phyloP scores from a whole-genome alignment of 2,797 vertebrate species.

The Oceanodroma leucorhoa region DNA sequence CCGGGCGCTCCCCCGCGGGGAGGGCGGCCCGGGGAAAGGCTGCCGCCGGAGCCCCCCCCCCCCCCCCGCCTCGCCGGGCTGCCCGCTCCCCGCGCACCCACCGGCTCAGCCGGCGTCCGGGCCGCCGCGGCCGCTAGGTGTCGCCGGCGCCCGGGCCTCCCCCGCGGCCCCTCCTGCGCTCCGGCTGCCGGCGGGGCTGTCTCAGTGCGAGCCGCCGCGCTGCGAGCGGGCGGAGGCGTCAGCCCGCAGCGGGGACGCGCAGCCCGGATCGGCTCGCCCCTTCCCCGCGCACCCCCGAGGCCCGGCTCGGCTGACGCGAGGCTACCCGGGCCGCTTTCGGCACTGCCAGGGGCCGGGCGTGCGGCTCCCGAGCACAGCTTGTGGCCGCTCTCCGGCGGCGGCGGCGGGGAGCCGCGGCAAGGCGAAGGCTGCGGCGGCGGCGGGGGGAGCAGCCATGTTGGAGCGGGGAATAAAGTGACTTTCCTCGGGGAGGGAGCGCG shows the following conservation, averaged over 20 bases:
- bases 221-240: constrained; percentile 64
- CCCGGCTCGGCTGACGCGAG: not conserved
- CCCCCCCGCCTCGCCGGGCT: not conserved
- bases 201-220: not conserved
- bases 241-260: not conserved
- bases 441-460: constrained; percentile 77
- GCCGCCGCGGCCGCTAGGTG: constrained; percentile 17
- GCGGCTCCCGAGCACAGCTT: not conserved
- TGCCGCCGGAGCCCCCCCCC: not conserved
- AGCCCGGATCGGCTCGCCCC: not conserved
- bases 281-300: not conserved
- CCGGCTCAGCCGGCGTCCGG: not conserved
- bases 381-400: not conserved
- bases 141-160: constrained; percentile 7
- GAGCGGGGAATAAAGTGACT: constrained; percentile 66
- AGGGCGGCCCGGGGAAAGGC: not conserved
- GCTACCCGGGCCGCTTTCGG: not conserved
- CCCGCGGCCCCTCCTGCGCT: constrained; percentile 5
- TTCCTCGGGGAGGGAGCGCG: constrained; percentile 36
- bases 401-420: not conserved
- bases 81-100: not conserved
- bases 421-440: not conserved
- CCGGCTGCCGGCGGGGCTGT: not conserved
- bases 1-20: not conserved
- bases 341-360: constrained; percentile 11